phyloP scores from a whole-genome alignment of 2,113 vertebrate genomes.

The Sinosuthora webbiana region DNA sequence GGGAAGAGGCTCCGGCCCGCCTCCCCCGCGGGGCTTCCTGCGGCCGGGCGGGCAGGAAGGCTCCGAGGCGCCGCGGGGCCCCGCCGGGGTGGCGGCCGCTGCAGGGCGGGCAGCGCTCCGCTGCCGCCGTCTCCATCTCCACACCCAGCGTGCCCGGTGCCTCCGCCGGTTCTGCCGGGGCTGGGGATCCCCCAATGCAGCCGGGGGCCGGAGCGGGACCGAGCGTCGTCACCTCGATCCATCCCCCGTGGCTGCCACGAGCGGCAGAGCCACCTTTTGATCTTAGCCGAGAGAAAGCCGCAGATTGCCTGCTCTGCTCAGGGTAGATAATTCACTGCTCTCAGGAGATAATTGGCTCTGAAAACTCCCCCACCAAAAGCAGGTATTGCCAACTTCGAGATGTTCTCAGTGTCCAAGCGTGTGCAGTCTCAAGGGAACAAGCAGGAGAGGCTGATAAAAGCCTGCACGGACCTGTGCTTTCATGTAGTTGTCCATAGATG shows the following conservation, averaged over 20 bases:
- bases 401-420: rapidly evolving
- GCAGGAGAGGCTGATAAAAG: not conserved
- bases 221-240: rapidly evolving
- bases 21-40: constrained; percentile 55
- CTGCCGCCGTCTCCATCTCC: not conserved
- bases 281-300: not conserved
- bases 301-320: not conserved
- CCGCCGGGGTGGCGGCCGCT: constrained; percentile 11
- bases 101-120: not conserved
- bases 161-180: rapidly evolving
- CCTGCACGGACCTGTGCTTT: rapidly evolving
- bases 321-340: not conserved
- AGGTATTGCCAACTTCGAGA: not conserved
- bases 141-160: rapidly evolving
- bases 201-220: rapidly evolving
- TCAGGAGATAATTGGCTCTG: not conserved
- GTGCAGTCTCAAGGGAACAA: not conserved
- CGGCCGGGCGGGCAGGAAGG: constrained; percentile 26
- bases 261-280: rapidly evolving
- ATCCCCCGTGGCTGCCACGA: rapidly evolving
- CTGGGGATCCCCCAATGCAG: rapidly evolving
- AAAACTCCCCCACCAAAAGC: not conserved
- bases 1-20: constrained; percentile 39
- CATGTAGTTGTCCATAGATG: not conserved
- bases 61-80: constrained; percentile 42